A percentile compares a stretch with the other conserved stretches of the same genome.
Evolutionary conservation across 2,113 vertebrate genomes (phyloP).

Genomic region (Mesocricetus auratus): DNA sequence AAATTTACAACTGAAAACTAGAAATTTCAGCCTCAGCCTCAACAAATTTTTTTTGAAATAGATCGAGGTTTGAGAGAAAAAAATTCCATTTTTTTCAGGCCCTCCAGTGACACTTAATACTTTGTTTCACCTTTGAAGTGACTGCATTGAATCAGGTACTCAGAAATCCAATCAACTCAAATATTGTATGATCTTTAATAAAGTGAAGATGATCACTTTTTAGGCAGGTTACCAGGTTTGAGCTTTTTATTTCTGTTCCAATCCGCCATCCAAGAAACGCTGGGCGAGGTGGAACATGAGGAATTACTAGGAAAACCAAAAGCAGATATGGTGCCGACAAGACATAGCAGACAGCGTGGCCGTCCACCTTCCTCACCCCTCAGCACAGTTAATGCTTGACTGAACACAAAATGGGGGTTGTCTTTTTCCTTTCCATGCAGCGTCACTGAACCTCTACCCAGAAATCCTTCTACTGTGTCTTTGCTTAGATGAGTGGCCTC

Average conservation of each 20-base stretch:
- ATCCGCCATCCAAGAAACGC: background rate
- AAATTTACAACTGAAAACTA: conserved; percentile 9
- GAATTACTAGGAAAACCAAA: conserved; percentile 38
- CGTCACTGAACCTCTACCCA: conserved; percentile 52
- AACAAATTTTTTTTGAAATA: conserved; percentile 53
- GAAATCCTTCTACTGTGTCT: conserved; percentile 20
- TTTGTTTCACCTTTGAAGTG: conserved; percentile 67
- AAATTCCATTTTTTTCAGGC: conserved; percentile 33
- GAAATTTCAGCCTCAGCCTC: conserved; percentile 35
- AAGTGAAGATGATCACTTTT: conserved; percentile 49
- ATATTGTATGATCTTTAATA: conserved; percentile 55
- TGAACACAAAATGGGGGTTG: conserved; percentile 51
- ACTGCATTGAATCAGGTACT: conserved; percentile 46
- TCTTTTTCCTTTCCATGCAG: conserved; percentile 35
- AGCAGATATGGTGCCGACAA: background rate
- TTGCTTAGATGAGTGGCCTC: background rate
- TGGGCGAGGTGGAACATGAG: background rate
- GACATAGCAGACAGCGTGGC: conserved; percentile 34
- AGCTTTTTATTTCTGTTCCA: background rate
- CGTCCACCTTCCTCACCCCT: background rate
- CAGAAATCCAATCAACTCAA: conserved; percentile 66
- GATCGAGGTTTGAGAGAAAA: conserved; percentile 44
- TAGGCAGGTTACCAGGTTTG: background rate
- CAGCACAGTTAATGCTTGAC: conserved; percentile 39
- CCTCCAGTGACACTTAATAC: conserved; percentile 63